Evolutionary conservation across 2,113 vertebrate genomes (phyloP).

Genomic region (Nothoprocta perdicaria): DNA sequence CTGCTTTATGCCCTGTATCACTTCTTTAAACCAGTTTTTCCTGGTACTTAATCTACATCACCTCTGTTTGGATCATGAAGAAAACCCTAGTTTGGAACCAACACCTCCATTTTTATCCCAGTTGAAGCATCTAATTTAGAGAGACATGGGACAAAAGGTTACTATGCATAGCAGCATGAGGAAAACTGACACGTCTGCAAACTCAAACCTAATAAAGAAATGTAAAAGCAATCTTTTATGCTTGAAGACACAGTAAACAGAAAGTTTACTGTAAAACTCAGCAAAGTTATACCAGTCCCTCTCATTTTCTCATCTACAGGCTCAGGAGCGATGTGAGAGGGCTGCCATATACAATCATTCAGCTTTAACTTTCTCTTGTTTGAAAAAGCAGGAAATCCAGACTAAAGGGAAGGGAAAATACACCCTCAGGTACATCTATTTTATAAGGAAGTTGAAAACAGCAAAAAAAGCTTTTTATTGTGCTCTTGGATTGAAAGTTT

Average conservation of each 20-base stretch:
- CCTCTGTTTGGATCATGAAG: neutral
- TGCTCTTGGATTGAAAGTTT: neutral
- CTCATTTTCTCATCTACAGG: neutral
- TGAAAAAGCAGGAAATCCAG: neutral
- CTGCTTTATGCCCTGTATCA: neutral
- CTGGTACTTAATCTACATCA: neutral
- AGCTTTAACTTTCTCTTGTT: neutral
- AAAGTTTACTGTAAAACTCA: neutral
- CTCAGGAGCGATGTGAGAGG: neutral
- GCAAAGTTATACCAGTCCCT: neutral
- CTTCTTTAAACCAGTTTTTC: neutral
- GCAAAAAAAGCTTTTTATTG: neutral
- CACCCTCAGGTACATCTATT: neutral
- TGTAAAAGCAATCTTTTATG: neutral
- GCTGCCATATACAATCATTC: neutral
- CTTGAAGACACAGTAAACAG: neutral
- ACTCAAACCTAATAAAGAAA: neutral
- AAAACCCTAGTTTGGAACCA: neutral
- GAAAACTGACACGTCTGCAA: neutral
- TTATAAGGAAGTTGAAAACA: neutral
- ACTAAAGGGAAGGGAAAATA: neutral
- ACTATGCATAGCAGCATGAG: neutral
- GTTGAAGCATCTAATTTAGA: neutral
- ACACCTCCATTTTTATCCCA: neutral
- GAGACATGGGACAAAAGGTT: neutral